Evolutionary conservation across 2,113 vertebrate genomes (phyloP).

Genomic region (Siphamia tubifer): DNA sequence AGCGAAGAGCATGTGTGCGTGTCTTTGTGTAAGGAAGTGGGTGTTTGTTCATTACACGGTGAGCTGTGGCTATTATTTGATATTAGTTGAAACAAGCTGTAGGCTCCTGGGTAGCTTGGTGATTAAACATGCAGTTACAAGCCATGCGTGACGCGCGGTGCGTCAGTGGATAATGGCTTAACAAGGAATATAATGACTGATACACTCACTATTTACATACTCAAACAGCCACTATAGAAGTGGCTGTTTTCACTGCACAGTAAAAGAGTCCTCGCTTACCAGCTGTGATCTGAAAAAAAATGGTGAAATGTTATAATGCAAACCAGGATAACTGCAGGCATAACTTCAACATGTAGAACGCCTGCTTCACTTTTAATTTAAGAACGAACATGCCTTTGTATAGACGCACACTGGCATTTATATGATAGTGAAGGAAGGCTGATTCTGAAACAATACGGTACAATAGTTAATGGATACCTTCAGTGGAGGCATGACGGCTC

Average conservation of each 20-base stretch:
- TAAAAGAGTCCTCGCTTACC: background rate
- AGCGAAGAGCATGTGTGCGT: conserved; percentile 14
- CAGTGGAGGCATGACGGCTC: conserved; percentile 1
- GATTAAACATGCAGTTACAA: conserved; percentile 65
- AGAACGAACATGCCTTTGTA: conserved; percentile 1
- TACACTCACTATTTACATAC: conserved; percentile 32
- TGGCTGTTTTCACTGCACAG: background rate
- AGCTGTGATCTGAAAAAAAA: background rate
- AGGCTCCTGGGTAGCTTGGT: conserved; percentile 63
- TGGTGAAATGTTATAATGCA: background rate
- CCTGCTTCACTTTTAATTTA: background rate
- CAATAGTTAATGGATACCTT: conserved; percentile 32
- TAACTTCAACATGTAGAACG: conserved; percentile 16
- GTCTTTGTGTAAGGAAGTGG: conserved; percentile 53
- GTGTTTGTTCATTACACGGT: conserved; percentile 69
- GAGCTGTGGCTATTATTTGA: conserved; percentile 72
- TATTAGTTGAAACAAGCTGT: conserved; percentile 59
- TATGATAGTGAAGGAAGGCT: conserved; percentile 31
- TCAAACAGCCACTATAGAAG: background rate
- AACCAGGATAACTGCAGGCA: conserved; percentile 7
- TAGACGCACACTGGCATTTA: conserved; percentile 37
- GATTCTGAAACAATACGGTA: conserved; percentile 36
- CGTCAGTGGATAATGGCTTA: conserved; percentile 48
- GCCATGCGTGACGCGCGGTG: conserved; percentile 13
- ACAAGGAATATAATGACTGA: conserved; percentile 51